A percentile compares a stretch with the other conserved stretches of the same genome.
phyloP scores from a whole-genome alignment of 2,113 vertebrate genomes.

The Leiothrix lutea region DNA sequence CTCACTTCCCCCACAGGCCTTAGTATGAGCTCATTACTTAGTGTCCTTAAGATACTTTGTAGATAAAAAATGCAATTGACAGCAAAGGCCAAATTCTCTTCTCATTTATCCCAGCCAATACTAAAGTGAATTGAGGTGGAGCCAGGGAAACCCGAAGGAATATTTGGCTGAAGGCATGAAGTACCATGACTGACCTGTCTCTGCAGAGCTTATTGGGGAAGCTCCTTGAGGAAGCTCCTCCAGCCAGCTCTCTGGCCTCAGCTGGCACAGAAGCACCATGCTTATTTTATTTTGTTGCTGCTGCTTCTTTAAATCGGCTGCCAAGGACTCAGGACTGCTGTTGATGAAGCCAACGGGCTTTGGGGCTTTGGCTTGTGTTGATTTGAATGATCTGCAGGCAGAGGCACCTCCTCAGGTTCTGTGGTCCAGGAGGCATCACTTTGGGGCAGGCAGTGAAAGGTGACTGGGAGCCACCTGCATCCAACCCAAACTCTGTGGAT shows the following conservation, averaged over 20 bases:
- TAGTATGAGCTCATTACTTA: neutral
- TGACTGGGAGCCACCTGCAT: neutral
- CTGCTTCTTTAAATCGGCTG: neutral
- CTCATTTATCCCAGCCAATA: neutral
- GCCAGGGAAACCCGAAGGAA: neutral
- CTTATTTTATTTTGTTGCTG: neutral
- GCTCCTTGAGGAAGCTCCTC: neutral
- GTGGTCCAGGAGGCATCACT: rapidly evolving
- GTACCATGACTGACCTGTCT: neutral
- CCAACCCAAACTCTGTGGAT: neutral
- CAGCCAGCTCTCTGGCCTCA: neutral
- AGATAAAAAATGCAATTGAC: neutral
- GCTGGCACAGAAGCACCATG: neutral
- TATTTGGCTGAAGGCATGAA: neutral
- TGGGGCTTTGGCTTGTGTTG: neutral
- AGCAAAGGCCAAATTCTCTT: neutral
- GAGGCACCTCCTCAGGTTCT: neutral
- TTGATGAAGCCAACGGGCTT: neutral
- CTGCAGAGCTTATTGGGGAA: neutral
- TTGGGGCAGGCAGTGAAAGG: neutral
- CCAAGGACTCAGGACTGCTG: neutral
- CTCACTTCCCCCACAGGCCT: neutral
- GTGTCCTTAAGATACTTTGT: neutral
- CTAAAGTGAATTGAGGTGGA: neutral
- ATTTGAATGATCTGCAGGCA: neutral